Evolutionary conservation across 2,797 vertebrate species (phyloP).

Genomic region (Sebastes steindachneri): DNA sequence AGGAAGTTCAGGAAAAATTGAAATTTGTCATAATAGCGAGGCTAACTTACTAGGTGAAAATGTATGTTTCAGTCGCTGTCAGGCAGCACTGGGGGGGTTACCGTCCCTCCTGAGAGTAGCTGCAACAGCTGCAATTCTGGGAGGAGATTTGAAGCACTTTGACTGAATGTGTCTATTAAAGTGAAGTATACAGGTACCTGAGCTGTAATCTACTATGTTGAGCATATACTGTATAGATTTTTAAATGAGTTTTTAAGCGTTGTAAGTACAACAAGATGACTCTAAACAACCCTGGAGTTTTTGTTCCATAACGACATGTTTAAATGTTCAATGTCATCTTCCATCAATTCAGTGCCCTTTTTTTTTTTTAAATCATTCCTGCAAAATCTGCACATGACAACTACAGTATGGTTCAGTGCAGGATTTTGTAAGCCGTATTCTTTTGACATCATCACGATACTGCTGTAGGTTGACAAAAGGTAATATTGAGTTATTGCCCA

Average conservation of each 20-base stretch:
- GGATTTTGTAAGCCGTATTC: not conserved
- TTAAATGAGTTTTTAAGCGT: not conserved
- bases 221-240: not conserved
- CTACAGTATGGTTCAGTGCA: not conserved
- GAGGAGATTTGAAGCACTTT: constrained; percentile 14
- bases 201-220: not conserved
- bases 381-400: not conserved
- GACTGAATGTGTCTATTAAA: constrained; percentile 13
- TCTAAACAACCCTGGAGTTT: not conserved
- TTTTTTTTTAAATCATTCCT: no score
- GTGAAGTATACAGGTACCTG: not conserved
- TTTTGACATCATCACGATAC: not conserved
- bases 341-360: not conserved
- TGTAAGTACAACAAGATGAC: not conserved
- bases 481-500: not conserved
- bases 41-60: not conserved
- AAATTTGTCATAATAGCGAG: not conserved
- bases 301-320: not conserved
- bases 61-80: constrained; percentile 13
- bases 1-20: not conserved
- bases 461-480: not conserved
- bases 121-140: constrained; percentile 16
- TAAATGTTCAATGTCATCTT: not conserved
- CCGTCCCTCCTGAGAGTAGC: constrained; percentile 5
- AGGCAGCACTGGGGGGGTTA: constrained; percentile 8